Conservation (phyloP, 2,888 invertebrate genomes). For the Noctua fimbriata region DNA sequence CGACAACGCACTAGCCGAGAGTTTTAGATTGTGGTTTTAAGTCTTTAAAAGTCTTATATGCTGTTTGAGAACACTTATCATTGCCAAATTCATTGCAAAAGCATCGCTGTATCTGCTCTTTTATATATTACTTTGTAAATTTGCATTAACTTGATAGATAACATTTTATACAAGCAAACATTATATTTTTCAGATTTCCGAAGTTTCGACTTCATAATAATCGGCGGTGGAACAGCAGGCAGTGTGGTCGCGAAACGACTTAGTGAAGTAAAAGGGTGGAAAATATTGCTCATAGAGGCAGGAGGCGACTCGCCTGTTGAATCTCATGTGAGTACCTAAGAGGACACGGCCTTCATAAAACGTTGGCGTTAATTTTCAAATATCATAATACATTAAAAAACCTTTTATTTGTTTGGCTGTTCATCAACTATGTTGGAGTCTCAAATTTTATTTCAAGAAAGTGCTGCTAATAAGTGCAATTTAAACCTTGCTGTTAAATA, state of each 20-base stretch:
- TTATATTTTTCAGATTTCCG: conserved; percentile 56
- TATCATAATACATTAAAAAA: background rate
- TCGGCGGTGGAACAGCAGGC: conserved; percentile 91
- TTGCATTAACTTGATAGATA: background rate
- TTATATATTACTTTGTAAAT: background rate
- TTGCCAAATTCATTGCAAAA: background rate
- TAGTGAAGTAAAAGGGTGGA: conserved; percentile 77
- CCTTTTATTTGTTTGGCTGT: background rate
- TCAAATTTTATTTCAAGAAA: background rate
- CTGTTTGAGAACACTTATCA: background rate
- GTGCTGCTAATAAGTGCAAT: background rate
- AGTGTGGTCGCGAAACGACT: conserved; percentile 91
- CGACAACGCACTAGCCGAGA: no score
- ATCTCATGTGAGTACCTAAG: conserved; percentile 67
- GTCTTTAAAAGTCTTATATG: background rate
- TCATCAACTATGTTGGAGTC: background rate
- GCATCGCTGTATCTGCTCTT: background rate
- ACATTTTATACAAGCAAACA: background rate
- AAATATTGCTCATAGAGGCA: conserved; percentile 66
- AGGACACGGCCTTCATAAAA: conserved; percentile 22
- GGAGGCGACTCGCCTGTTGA: conserved; percentile 67
- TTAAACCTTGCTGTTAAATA: background rate
- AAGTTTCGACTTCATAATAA: conserved; percentile 87
- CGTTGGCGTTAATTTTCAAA: background rate
- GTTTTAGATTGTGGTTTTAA: background rate